Base-by-base conservation (phyloP, 2,888 invertebrate genomes). In the Chloroclystis v-ata region DNA sequence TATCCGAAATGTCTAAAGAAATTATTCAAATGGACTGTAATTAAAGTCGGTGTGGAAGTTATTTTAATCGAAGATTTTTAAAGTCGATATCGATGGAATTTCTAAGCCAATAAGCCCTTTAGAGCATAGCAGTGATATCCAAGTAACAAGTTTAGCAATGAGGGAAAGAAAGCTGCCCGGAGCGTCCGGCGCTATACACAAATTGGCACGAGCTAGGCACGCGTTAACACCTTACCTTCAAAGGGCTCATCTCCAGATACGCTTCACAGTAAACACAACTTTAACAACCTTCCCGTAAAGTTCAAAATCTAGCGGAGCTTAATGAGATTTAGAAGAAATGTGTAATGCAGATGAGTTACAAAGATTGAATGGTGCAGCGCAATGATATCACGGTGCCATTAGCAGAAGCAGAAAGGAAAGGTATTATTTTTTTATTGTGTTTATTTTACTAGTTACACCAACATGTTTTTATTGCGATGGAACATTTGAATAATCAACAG, bases 131-230 rank as follows among this genome's bases (percentile, higher is more conserved):
- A 79, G 77, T 77, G 79, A 78, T 82, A 82, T 82, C 77, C 76
- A 74, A 78, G 77, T 79, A 82, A 83, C 83, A 79, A 82, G 82
- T 83, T 79, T 75, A 83, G 80, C 82, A 77, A 78, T 76, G 75
- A 65, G 79, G 83, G 82, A 85, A 86, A 85, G 83, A 85, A 85
- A 85, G 84, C 82, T 75, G 80, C 79, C 75, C 68, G 71, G 65
- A 79, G 82, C 83, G 81, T 79, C 81, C 82, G 80, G 77, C 76
- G 80, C 79, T 83, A 81, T 82, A 81, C 83, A 83, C 86, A 85
- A 85, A 84, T 86, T 85, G 84, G 83, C 84, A 85, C 85, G 85
- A 85, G 84, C 83, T 77, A 73, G 78, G 75, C 85, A 84, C 84
- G 82, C 84, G 82, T 74, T 69, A 55, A 49, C 33, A 51, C 51